These are phyloP conservation scores for Catagonus wagneri DNA, from an alignment of 2,113 vertebrate species.

Conservation along the genomic window DNA sequence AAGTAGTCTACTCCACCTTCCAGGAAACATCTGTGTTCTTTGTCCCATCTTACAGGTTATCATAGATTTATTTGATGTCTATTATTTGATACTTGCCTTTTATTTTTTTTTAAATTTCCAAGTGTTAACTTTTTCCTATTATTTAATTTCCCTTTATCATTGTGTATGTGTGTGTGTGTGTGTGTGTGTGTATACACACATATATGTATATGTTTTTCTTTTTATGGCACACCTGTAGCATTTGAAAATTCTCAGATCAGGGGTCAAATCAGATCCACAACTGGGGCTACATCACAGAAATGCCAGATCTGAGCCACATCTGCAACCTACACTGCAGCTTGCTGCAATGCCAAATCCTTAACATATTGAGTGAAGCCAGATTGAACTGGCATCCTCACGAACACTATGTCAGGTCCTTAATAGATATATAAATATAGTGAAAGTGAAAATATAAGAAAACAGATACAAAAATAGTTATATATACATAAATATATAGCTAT, in stretches of 20 bases:
- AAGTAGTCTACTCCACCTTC: not conserved
- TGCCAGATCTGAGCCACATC: no score
- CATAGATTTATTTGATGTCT: not conserved
- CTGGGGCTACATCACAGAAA: no score
- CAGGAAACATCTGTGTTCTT: not conserved
- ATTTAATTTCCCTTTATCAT: not conserved
- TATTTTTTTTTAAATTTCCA: not conserved
- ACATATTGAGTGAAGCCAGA: no score
- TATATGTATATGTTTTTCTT: no score
- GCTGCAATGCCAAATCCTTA: no score
- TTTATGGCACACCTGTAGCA: no score
- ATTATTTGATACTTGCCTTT: not conserved
- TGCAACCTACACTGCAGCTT: no score
- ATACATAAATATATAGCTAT: not conserved
- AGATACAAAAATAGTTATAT: not conserved
- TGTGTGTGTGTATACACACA: no score
- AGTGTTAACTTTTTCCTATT: not conserved
- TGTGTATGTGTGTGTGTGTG: not conserved
- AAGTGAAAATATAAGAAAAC: not conserved
- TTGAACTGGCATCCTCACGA: no score
- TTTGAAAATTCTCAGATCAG: no score
- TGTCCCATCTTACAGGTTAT: not conserved
- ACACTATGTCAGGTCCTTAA: not conserved
- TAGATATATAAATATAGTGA: not conserved
- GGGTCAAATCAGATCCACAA: no score